Evolutionary conservation across 37 sponge, comb jelly and placozoan species (phyloP).

Genomic region (Tethya wilhelma): DNA sequence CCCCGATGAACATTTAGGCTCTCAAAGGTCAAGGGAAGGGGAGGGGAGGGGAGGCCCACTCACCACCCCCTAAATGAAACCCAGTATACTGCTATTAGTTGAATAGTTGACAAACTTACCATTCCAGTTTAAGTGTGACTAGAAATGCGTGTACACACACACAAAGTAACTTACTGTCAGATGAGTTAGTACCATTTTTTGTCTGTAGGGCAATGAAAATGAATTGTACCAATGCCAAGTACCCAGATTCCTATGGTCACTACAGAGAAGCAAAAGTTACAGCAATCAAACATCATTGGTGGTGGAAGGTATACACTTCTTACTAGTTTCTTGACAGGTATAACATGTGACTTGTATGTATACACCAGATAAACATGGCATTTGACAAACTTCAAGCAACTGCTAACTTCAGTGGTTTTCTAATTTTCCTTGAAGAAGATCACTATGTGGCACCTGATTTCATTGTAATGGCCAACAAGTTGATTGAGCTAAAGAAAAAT

Average conservation of each 20-base stretch:
- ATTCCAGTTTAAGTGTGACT: too few relatives aligned
- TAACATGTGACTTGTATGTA: background rate
- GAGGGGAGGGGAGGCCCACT: too few relatives aligned
- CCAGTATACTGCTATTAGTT: too few relatives aligned
- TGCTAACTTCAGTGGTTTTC: conserved; percentile 59
- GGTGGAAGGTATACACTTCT: conserved; percentile 82
- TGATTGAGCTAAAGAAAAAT: conserved; percentile 33
- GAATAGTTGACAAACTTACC: too few relatives aligned
- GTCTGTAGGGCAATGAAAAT: conserved; percentile 52
- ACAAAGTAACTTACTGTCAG: too few relatives aligned
- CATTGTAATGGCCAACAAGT: conserved; percentile 43
- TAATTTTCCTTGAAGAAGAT: conserved; percentile 89
- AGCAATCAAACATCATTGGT: conserved; percentile 95
- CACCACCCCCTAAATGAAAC: too few relatives aligned
- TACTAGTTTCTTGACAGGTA: background rate
- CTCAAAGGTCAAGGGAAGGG: too few relatives aligned
- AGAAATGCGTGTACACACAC: too few relatives aligned
- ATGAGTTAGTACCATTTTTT: too few relatives aligned
- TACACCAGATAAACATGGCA: conserved; percentile 64
- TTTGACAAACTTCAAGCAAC: conserved; percentile 70
- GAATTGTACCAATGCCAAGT: conserved; percentile 71
- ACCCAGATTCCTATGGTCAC: conserved; percentile 87
- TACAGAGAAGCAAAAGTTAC: conserved; percentile 83
- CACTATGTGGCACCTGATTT: conserved; percentile 89
- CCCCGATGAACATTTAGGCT: too few relatives aligned